phyloP scores from a whole-genome alignment of 2,113 vertebrate species.

The Eleginops maclovinus region DNA sequence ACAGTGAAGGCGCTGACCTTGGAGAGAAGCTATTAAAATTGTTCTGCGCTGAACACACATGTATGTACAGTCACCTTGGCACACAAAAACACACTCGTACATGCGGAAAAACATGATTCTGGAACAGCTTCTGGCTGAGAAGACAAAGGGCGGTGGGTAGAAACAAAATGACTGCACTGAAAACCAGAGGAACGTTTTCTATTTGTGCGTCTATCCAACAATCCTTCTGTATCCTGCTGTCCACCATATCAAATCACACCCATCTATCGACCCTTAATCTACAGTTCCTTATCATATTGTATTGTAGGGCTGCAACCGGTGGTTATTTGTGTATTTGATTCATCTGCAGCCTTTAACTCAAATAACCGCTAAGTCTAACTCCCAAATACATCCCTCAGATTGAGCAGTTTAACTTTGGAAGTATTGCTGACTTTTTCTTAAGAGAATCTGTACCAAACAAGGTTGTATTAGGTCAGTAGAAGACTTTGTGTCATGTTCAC shows the following conservation, averaged over 20 bases:
- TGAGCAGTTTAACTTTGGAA: no score
- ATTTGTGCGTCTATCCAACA: background rate
- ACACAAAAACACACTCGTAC: constrained; percentile 27
- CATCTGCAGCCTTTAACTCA: background rate
- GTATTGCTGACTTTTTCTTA: no score
- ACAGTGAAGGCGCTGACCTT: constrained; percentile 71
- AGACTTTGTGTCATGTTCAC: no score
- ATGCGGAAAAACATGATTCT: constrained; percentile 36
- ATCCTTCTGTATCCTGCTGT: background rate
- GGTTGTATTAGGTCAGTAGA: no score
- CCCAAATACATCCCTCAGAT: no score
- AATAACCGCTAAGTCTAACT: background rate
- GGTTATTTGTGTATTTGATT: background rate
- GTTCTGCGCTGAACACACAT: constrained; percentile 36
- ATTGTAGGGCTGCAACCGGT: background rate
- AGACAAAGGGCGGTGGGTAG: constrained; percentile 16
- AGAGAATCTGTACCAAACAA: no score
- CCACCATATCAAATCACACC: background rate
- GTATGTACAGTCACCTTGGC: constrained; percentile 48
- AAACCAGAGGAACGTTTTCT: background rate
- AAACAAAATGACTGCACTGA: background rate
- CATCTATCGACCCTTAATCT: background rate
- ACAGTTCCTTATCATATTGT: background rate
- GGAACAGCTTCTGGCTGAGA: background rate
- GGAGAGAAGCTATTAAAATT: constrained; percentile 69